Base-by-base conservation (phyloP, 2,113 vertebrate species). In the Psettodes erumei region DNA sequence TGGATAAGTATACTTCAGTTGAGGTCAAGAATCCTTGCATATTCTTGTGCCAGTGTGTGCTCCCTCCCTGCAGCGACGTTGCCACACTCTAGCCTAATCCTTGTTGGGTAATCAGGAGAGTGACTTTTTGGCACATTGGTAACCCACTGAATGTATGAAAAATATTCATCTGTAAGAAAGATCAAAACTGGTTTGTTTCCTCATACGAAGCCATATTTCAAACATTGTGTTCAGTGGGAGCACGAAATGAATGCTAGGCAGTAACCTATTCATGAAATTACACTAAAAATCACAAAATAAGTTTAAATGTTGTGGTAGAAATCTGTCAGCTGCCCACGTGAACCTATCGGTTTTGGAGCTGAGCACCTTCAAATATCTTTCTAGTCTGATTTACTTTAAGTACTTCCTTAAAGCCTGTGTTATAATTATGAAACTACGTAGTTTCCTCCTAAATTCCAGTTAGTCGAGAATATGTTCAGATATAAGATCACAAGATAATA, bases 121-220 rank as follows among this genome's bases (percentile, higher is more conserved):
- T 75, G 80, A 88, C 81, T 87, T 91, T 91, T 92, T 92, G 92
- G 91, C 90, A 93, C 91, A 88, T 90, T 86, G 88, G 82, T 75
- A 90, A 91, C 75, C 85, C 77, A 82, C 81, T 69, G 78, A 86
- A 61, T 75, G 72, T 71, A 79, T 42, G 58, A 84, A 79, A 78
- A 88, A 89, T 72, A 86, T 89, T 93, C 87, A 93, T 92, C 91
- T 87, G 91, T 33, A 88, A 86, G 59, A 87, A 78, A 92, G 62
- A 91, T 64, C 45, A 86, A 48, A 83, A 66, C 30, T 32, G 59
- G 70, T 87, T 71, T 81, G 68, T 80, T 87, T 86, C 43, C 32
- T 86, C 53, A 55, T 19, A 59, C 18, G 21, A 60, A 13, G 28
- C 67, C 45, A 80, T 64, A 75, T 63, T 70, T 70, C 66, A 47